A percentile compares a stretch with the other conserved stretches of the same genome.
Conservation (phyloP, 2,797 vertebrate genomes). For the Pampus argenteus region DNA sequence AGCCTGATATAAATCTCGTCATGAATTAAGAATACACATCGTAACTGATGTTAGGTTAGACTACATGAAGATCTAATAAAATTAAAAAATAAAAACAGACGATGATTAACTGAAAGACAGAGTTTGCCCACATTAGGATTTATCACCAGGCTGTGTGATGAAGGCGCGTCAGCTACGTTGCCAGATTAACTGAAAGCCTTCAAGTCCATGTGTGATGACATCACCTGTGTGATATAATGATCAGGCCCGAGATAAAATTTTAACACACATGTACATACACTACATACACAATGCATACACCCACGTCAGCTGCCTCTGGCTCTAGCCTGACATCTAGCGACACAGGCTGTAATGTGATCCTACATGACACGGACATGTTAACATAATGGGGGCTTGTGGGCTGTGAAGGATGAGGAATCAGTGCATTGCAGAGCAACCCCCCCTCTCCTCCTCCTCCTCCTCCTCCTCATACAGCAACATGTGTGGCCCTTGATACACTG, state of each 20-base stretch:
- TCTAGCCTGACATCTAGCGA: slow-evolving; percentile 97
- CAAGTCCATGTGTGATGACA: slow-evolving; percentile 44
- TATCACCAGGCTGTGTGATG: slow-evolving; percentile 4
- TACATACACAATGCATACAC: slow-evolving; percentile 25
- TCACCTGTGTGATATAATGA: slow-evolving; percentile 66
- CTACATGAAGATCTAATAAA: slow-evolving; percentile 10
- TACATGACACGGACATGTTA: slow-evolving; percentile 60
- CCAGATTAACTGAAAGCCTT: slow-evolving; percentile 22
- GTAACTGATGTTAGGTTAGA: slow-evolving; percentile 25
- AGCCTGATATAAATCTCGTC: slow-evolving; percentile 32
- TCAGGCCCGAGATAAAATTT: slow-evolving; percentile 47
- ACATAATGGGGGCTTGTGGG: slow-evolving; percentile 29
- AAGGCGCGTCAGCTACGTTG: slow-evolving; percentile 23
- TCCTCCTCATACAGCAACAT: neutral
- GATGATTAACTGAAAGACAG: neutral
- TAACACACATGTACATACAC: slow-evolving; percentile 16
- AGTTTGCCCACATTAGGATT: slow-evolving; percentile 23
- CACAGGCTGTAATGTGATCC: slow-evolving; percentile 64
- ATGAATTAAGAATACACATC: slow-evolving; percentile 47
- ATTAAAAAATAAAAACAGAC: neutral
- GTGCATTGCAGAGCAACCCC: slow-evolving; percentile 15
- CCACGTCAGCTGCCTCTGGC: slow-evolving; percentile 79
- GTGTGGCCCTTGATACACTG: neutral
- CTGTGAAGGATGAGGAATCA: slow-evolving; percentile 32
- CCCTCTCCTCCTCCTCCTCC: no score